phyloP scores from a whole-genome alignment of 2,888 invertebrate species.

The Rutpela maculata region DNA sequence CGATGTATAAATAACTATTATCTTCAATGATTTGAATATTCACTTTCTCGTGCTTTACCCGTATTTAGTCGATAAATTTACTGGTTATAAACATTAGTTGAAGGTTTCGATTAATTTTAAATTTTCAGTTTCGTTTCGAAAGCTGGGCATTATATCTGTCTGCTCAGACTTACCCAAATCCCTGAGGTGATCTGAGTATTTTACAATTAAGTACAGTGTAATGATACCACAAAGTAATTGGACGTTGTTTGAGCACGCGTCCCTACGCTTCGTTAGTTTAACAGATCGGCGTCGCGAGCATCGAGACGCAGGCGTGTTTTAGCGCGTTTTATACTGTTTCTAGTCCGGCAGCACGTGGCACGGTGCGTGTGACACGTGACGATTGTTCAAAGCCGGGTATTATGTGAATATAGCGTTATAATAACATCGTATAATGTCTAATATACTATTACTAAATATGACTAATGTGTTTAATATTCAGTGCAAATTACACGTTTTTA shows the following conservation, averaged over 20 bases:
- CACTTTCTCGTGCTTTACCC: too few relatives aligned
- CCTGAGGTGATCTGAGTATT: slow-evolving; percentile 50
- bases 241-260: slow-evolving; percentile 71
- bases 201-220: slow-evolving; percentile 68
- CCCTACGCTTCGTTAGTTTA: slow-evolving; percentile 70
- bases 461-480: slow-evolving; percentile 67
- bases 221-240: slow-evolving; percentile 73
- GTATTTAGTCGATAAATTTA: too few relatives aligned
- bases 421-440: slow-evolving; percentile 60
- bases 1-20: too few relatives aligned
- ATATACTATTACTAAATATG: slow-evolving; percentile 58
- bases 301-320: slow-evolving; percentile 63
- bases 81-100: too few relatives aligned
- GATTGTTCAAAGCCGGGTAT: slow-evolving; percentile 60
- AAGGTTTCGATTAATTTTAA: background rate
- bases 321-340: slow-evolving; percentile 64
- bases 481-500: slow-evolving; percentile 53
- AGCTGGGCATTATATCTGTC: background rate
- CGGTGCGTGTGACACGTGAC: slow-evolving; percentile 57
- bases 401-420: slow-evolving; percentile 61
- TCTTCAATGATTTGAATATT: too few relatives aligned
- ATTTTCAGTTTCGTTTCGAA: background rate
- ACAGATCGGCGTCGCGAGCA: slow-evolving; percentile 61
- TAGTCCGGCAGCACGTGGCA: slow-evolving; percentile 57
- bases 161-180: slow-evolving; percentile 27